Conservation (phyloP, 2,113 vertebrate species). For the Bubalus kerabau region DNA sequence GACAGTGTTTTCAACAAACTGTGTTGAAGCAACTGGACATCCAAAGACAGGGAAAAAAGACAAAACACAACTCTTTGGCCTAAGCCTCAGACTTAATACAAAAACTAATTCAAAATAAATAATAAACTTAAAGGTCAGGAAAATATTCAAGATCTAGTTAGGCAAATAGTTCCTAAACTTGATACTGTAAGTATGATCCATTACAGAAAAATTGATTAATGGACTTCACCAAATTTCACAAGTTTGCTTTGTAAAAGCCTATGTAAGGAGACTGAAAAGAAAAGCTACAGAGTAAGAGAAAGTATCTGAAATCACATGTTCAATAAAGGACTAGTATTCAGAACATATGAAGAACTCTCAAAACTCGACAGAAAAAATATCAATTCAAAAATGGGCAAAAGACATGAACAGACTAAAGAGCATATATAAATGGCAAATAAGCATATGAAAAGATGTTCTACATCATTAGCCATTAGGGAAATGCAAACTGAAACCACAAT, state of each 20-base stretch:
- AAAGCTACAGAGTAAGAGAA: background rate
- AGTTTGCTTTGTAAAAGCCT: background rate
- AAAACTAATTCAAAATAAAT: background rate
- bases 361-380: background rate
- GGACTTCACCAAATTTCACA: background rate
- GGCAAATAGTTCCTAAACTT: background rate
- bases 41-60: background rate
- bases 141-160: background rate
- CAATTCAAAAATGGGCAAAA: slow-evolving; percentile 1
- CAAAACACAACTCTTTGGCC: background rate
- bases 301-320: background rate
- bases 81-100: background rate
- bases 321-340: background rate
- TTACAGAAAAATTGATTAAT: background rate
- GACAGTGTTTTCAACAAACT: background rate
- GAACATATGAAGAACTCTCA: background rate
- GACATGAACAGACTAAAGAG: background rate
- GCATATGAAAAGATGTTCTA: background rate
- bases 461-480: background rate
- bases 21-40: background rate
- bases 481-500: background rate
- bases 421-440: background rate
- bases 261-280: background rate
- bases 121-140: background rate
- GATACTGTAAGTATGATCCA: background rate